Conservation (phyloP, 2,888 invertebrate species). For the Micoletzkya japonica region DNA sequence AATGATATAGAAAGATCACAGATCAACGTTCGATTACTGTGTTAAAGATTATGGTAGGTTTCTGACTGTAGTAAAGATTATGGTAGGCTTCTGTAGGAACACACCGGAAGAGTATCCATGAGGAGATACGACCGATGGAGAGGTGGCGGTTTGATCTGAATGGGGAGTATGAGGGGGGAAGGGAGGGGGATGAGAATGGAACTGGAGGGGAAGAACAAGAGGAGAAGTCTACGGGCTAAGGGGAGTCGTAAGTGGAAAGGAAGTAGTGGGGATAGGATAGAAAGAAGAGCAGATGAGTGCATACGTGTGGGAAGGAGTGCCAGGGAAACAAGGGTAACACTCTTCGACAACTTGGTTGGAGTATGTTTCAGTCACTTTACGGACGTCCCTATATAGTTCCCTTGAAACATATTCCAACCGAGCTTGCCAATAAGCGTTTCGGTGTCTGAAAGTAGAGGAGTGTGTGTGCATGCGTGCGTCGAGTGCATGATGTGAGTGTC, state of each 20-base stretch:
- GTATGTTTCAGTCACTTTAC: not conserved
- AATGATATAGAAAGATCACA: not conserved
- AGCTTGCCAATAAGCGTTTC: not conserved
- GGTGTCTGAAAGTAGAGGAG: not conserved
- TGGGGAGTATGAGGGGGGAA: not conserved
- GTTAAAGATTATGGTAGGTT: not conserved
- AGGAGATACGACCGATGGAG: constrained; percentile 20
- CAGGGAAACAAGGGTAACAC: too few relatives aligned
- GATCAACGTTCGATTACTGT: not conserved
- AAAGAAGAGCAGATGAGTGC: too few relatives aligned
- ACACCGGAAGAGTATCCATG: constrained; percentile 26
- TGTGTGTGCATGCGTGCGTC: not conserved
- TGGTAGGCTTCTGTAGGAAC: not conserved
- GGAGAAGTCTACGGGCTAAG: not conserved
- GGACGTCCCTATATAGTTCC: not conserved
- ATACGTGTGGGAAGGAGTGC: too few relatives aligned
- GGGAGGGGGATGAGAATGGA: not conserved
- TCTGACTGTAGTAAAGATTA: too few relatives aligned
- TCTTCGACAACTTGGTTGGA: not conserved
- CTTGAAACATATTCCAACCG: not conserved
- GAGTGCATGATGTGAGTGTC: not conserved
- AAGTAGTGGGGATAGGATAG: not conserved
- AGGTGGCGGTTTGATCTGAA: not conserved
- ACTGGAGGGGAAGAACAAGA: not conserved
- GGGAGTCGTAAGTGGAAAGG: not conserved